These are phyloP conservation scores for Odontesthes bonariensis DNA, from an alignment of 2,113 vertebrate genomes.

Conservation along the genomic window DNA sequence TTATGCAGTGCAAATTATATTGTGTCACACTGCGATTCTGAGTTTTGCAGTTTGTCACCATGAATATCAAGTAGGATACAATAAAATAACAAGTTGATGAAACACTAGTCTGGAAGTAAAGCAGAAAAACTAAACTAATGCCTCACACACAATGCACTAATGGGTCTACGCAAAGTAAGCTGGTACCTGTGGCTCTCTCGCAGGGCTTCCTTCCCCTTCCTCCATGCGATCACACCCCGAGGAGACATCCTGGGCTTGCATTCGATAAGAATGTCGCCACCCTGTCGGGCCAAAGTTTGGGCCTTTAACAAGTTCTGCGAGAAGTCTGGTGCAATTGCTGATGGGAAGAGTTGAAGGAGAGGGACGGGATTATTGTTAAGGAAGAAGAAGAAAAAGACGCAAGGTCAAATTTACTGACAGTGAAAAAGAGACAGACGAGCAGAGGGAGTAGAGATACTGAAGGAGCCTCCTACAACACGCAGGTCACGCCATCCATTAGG, in stretches of 20 bases:
- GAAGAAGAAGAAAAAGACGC: constrained; percentile 6
- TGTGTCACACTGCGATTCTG: constrained; percentile 52
- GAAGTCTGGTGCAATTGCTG: constrained; percentile 83
- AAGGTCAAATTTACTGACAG: constrained; percentile 27
- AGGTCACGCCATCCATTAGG: constrained; percentile 65
- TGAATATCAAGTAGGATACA: constrained; percentile 60
- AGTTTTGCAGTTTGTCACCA: constrained; percentile 61
- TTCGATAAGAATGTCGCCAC: constrained; percentile 89
- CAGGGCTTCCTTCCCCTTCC: constrained; percentile 89
- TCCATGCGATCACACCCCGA: constrained; percentile 92
- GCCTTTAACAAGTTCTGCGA: constrained; percentile 78
- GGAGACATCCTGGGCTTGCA: constrained; percentile 94
- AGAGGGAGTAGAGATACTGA: constrained; percentile 11
- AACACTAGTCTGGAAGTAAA: constrained; percentile 34
- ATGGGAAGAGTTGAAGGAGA: constrained; percentile 20
- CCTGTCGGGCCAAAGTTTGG: constrained; percentile 84
- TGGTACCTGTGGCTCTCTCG: constrained; percentile 83
- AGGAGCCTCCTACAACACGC: constrained; percentile 31
- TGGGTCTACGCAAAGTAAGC: constrained; percentile 26
- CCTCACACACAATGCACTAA: background rate
- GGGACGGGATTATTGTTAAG: constrained; percentile 1
- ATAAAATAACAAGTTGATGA: constrained; percentile 53
- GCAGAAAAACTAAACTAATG: constrained; percentile 39
- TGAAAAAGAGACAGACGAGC: constrained; percentile 7
- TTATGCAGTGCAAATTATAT: constrained; percentile 64